These are phyloP conservation scores for Lucifuga dentata DNA, from an alignment of 2,113 vertebrate genomes.

Conservation along the genomic window DNA sequence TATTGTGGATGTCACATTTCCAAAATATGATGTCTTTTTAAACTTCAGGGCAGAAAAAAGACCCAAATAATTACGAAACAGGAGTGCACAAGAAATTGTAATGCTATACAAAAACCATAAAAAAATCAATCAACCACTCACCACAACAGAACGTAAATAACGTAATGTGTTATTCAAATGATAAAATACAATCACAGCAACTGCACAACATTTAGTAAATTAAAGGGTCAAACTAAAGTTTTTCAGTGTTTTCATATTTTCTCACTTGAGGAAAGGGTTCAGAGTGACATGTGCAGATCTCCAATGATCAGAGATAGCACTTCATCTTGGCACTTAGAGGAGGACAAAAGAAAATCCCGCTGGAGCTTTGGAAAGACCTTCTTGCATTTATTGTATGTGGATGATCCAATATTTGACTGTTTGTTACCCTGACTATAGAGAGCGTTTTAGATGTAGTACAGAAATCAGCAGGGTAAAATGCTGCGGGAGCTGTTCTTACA, in stretches of 20 bases:
- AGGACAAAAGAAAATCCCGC: slow-evolving; percentile 44
- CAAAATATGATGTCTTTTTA: too few species aligned
- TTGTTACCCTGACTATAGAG: slow-evolving; percentile 34
- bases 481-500: slow-evolving; percentile 19
- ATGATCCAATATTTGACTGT: slow-evolving; percentile 33
- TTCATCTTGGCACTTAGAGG: slow-evolving; percentile 24
- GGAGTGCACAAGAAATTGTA: too few species aligned
- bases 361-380: slow-evolving; percentile 35
- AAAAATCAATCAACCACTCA: slow-evolving; percentile 17
- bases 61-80: too few species aligned
- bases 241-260: slow-evolving; percentile 23
- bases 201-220: slow-evolving; percentile 19
- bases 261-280: slow-evolving; percentile 18
- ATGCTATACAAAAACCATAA: neutral
- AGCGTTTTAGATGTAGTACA: slow-evolving; percentile 31
- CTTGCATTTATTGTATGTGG: slow-evolving; percentile 31
- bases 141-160: slow-evolving; percentile 35
- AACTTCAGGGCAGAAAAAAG: too few species aligned
- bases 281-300: slow-evolving; percentile 37
- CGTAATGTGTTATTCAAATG: slow-evolving; percentile 20
- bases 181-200: slow-evolving; percentile 28
- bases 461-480: slow-evolving; percentile 23
- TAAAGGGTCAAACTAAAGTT: slow-evolving; percentile 2
- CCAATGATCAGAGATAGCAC: slow-evolving; percentile 25
- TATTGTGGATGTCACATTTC: too few species aligned